Evolutionary conservation across 53 echinoderm and acorn worm genomes (phyloP).

Genomic region (Holothuria leucospilota): DNA sequence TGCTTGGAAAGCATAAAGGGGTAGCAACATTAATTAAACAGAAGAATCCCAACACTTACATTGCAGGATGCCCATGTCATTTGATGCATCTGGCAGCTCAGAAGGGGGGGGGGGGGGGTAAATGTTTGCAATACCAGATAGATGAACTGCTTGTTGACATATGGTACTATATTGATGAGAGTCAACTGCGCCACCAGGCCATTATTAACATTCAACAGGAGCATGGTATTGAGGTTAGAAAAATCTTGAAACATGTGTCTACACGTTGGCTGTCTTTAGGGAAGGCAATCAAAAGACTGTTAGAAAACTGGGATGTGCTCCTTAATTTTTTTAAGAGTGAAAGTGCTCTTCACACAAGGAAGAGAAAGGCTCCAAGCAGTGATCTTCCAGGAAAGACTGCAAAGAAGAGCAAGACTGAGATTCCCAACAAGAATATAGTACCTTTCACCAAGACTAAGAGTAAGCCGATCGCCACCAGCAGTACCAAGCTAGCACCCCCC

Average conservation of each 20-base stretch:
- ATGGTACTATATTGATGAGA: slow-evolving; percentile 59
- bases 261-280: slow-evolving; percentile 1
- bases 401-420: background rate
- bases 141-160: slow-evolving; percentile 59
- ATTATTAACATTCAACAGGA: slow-evolving; percentile 48
- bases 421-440: background rate
- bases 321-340: slow-evolving; percentile 33
- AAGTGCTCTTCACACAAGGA: slow-evolving; percentile 12
- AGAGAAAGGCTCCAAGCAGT: background rate
- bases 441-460: too few relatives aligned
- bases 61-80: slow-evolving; percentile 60
- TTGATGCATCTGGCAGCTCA: slow-evolving; percentile 54
- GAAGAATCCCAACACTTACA: slow-evolving; percentile 11
- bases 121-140: slow-evolving; percentile 9
- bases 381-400: slow-evolving; percentile 8
- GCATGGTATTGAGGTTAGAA: slow-evolving; percentile 44
- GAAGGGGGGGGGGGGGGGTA: slow-evolving; percentile 32
- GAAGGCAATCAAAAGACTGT: background rate
- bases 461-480: too few relatives aligned
- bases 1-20: slow-evolving; percentile 58
- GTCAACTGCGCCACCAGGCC: slow-evolving; percentile 41
- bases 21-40: slow-evolving; percentile 22
- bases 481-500: too few relatives aligned
- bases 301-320: background rate
- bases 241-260: too few relatives aligned